Conservation (phyloP, 2,113 vertebrate genomes). For the Brevimyrus niger region DNA sequence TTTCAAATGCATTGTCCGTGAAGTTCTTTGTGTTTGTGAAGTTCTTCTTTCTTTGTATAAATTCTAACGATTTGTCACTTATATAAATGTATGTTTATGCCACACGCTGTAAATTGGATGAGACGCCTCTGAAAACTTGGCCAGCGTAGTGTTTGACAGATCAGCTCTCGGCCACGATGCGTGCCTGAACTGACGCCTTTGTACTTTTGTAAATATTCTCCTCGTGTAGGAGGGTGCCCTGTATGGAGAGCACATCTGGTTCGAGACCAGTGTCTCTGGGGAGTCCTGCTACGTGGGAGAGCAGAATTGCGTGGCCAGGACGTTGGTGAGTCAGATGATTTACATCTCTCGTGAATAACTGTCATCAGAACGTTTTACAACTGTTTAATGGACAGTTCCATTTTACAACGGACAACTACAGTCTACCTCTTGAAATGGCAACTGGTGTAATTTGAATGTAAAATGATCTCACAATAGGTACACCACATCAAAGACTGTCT, state of each 20-base stretch:
- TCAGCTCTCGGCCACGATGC: not conserved
- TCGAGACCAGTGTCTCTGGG: conserved; percentile 84
- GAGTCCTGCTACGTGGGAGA: conserved; percentile 94
- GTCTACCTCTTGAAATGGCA: not conserved
- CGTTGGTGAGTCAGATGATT: conserved; percentile 68
- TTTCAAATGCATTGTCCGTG: not conserved
- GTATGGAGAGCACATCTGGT: conserved; percentile 94
- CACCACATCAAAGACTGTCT: not conserved
- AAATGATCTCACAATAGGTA: not conserved
- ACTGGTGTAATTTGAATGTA: not conserved
- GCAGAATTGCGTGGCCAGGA: conserved; percentile 82
- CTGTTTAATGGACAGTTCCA: not conserved
- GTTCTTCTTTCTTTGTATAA: not conserved
- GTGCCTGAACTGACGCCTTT: not conserved
- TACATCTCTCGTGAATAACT: not conserved
- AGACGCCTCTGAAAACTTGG: not conserved
- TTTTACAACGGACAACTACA: not conserved
- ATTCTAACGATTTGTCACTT: not conserved
- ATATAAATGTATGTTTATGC: not conserved
- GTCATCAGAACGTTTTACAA: not conserved
- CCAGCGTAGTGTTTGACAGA: not conserved
- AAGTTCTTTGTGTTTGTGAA: not conserved
- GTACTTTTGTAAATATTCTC: not conserved
- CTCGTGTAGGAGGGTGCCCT: conserved; percentile 71
- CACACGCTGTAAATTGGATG: not conserved